Conservation (phyloP, 2,113 vertebrate genomes). For the Zosterops hypoxanthus region DNA sequence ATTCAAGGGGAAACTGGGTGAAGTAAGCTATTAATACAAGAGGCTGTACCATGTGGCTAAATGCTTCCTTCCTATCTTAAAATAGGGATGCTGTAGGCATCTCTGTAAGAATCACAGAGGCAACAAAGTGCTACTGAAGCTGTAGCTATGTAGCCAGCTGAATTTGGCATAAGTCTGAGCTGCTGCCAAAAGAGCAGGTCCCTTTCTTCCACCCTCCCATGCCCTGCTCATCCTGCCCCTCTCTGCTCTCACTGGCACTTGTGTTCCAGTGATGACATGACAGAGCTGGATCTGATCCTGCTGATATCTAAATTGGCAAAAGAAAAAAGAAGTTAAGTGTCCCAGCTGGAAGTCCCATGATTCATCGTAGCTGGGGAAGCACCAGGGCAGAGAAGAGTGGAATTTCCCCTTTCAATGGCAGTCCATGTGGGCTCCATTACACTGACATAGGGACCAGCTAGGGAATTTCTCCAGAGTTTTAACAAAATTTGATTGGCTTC, state of each 20-base stretch:
- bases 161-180: background rate
- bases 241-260: background rate
- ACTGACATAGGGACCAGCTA: background rate
- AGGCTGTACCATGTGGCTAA: background rate
- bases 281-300: background rate
- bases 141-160: background rate
- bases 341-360: background rate
- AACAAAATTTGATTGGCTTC: background rate
- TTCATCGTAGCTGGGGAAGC: background rate
- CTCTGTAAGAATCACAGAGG: background rate
- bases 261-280: background rate
- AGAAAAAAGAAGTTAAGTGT: background rate
- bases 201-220: background rate
- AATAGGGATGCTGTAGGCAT: background rate
- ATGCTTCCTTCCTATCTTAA: background rate
- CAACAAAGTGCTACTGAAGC: background rate
- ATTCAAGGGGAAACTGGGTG: background rate
- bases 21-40: background rate
- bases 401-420: background rate
- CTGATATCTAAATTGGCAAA: background rate
- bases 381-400: background rate
- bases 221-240: background rate
- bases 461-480: background rate
- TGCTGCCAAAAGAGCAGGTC: background rate
- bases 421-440: background rate